phyloP scores from a whole-genome alignment of 2,797 vertebrate species.

The Dermochelys coriacea region DNA sequence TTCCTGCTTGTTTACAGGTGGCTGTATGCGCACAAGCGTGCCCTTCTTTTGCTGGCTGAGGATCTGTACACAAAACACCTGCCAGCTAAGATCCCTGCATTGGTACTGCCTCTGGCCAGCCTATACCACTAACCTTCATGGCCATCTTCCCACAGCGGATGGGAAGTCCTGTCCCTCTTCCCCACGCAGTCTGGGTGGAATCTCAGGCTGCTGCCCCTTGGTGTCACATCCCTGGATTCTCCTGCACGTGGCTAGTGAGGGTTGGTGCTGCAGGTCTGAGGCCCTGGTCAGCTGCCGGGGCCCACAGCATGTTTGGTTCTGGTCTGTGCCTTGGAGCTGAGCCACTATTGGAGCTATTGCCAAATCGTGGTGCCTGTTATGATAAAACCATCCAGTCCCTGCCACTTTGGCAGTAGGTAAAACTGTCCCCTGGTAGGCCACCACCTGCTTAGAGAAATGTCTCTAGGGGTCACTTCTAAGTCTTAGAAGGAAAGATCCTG shows the following conservation, averaged over 20 bases:
- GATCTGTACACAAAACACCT: not conserved
- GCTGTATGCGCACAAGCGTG: not conserved
- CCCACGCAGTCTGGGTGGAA: not conserved
- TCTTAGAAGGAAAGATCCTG: not conserved
- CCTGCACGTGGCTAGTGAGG: not conserved
- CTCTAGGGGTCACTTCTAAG: not conserved
- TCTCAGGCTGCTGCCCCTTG: not conserved
- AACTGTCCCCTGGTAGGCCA: not conserved
- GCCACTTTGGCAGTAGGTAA: not conserved
- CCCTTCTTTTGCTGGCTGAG: not conserved
- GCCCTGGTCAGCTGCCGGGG: not conserved
- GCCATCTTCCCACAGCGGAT: not conserved
- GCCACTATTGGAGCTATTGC: not conserved
- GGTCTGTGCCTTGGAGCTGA: not conserved
- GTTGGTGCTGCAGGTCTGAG: not conserved
- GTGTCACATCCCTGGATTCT: not conserved
- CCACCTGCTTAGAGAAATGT: not conserved
- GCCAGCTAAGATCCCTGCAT: not conserved
- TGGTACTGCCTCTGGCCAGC: not conserved
- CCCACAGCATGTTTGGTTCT: not conserved
- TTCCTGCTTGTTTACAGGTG: not conserved
- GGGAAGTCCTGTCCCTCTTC: not conserved
- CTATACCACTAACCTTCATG: not conserved
- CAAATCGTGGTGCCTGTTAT: not conserved
- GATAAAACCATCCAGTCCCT: not conserved